Evolutionary conservation across 2,888 invertebrate species (phyloP).

Genomic region (Drosophila acutilabella): DNA sequence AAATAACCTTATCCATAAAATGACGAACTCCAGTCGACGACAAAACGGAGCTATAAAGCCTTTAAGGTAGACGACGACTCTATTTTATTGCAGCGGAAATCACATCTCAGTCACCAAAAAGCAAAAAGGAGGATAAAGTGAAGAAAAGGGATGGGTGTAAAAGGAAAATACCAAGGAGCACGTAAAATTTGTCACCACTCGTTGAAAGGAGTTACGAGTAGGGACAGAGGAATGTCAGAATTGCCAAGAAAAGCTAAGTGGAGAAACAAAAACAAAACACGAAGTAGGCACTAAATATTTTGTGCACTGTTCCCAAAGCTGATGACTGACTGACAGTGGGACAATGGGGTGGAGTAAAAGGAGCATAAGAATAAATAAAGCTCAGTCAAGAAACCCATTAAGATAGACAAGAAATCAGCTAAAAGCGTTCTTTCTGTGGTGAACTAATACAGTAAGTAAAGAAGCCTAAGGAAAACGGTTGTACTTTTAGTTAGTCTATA

Average conservation of each 20-base stretch:
- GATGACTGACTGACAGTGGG: slow-evolving; percentile 52
- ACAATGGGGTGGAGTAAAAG: neutral
- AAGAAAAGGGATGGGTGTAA: neutral
- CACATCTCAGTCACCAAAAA: slow-evolving; percentile 59
- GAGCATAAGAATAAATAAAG: slow-evolving; percentile 8
- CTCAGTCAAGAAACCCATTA: slow-evolving; percentile 40
- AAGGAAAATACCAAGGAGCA: slow-evolving; percentile 50
- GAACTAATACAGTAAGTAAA: neutral
- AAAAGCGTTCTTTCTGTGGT: slow-evolving; percentile 24
- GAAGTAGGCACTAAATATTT: slow-evolving; percentile 66
- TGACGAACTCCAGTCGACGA: slow-evolving; percentile 61
- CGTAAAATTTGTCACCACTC: slow-evolving; percentile 68
- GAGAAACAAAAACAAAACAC: slow-evolving; percentile 15
- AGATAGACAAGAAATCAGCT: slow-evolving; percentile 43
- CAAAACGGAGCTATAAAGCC: slow-evolving; percentile 65
- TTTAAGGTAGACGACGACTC: slow-evolving; percentile 71
- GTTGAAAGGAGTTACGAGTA: slow-evolving; percentile 24
- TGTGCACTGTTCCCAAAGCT: slow-evolving; percentile 54
- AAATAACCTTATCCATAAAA: slow-evolving; percentile 62
- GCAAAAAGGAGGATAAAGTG: neutral
- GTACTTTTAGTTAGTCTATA: too few relatives aligned
- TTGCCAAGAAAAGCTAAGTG: slow-evolving; percentile 30
- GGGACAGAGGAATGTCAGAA: slow-evolving; percentile 38
- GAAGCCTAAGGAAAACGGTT: too few relatives aligned
- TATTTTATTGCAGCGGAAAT: slow-evolving; percentile 75